Conservation (phyloP, 92 coral and sea anemone genomes). For the Umimayanthus chanpuru region DNA sequence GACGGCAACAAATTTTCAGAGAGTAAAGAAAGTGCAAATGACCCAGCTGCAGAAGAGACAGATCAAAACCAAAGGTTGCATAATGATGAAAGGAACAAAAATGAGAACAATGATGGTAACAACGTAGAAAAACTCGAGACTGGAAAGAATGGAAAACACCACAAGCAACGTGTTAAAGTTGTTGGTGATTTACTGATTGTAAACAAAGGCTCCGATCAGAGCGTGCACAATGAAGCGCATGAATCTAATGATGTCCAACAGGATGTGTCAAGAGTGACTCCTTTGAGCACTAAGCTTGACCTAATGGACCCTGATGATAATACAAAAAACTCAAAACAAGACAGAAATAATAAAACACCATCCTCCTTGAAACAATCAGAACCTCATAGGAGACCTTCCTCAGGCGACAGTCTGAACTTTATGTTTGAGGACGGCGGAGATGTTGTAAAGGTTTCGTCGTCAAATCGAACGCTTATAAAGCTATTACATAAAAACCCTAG, state of each 20-base stretch:
- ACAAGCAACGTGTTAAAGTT: constrained; percentile 9
- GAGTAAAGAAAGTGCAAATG: background rate
- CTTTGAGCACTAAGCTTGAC: background rate
- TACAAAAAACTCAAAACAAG: background rate
- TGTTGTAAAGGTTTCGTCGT: background rate
- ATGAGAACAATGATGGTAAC: background rate
- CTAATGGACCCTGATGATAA: constrained; percentile 35
- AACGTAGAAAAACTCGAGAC: background rate
- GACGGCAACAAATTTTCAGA: background rate
- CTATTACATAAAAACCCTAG: background rate
- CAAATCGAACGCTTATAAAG: background rate
- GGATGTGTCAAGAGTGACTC: background rate
- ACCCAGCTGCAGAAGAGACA: background rate
- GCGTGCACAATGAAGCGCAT: background rate
- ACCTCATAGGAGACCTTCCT: background rate
- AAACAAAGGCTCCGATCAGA: constrained; percentile 3
- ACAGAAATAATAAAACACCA: background rate
- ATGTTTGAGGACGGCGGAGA: background rate
- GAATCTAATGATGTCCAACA: background rate
- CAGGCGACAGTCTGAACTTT: background rate
- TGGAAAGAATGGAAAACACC: background rate
- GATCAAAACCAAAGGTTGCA: background rate
- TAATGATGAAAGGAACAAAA: background rate
- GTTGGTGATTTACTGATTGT: constrained; percentile 32
- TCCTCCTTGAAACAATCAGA: background rate